Evolutionary conservation across 2,797 vertebrate species (phyloP).

Genomic region (Crocodylus rhombifer): DNA sequence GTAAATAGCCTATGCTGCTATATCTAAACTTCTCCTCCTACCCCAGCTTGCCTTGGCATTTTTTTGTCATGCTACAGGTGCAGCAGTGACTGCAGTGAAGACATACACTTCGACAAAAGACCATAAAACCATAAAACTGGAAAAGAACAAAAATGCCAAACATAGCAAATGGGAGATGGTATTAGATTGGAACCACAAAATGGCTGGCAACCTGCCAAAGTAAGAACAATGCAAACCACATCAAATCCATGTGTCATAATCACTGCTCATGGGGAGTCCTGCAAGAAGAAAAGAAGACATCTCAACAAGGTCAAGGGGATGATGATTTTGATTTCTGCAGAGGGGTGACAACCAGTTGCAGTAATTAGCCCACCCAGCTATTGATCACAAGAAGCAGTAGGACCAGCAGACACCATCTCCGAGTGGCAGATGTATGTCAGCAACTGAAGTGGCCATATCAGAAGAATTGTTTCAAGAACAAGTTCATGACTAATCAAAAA

Average conservation of each 20-base stretch:
- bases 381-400: neutral
- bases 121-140: neutral
- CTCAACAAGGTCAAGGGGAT: fast-evolving
- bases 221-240: neutral
- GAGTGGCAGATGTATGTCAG: neutral
- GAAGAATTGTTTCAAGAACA: neutral
- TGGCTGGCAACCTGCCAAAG: neutral
- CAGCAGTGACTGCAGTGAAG: too few relatives aligned
- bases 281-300: neutral
- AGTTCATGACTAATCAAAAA: neutral
- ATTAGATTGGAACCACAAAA: neutral
- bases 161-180: neutral
- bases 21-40: too few relatives aligned
- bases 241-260: neutral
- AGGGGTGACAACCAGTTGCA: too few relatives aligned
- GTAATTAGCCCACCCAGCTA: neutral
- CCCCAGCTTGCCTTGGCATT: too few relatives aligned
- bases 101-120: neutral
- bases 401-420: neutral
- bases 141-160: neutral
- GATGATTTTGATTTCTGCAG: too few relatives aligned
- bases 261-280: neutral
- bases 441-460: neutral
- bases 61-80: too few relatives aligned
- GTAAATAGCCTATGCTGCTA: too few relatives aligned